Evolutionary conservation across 2,888 invertebrate genomes (phyloP).

Genomic region (Limnephilus rhombicus): DNA sequence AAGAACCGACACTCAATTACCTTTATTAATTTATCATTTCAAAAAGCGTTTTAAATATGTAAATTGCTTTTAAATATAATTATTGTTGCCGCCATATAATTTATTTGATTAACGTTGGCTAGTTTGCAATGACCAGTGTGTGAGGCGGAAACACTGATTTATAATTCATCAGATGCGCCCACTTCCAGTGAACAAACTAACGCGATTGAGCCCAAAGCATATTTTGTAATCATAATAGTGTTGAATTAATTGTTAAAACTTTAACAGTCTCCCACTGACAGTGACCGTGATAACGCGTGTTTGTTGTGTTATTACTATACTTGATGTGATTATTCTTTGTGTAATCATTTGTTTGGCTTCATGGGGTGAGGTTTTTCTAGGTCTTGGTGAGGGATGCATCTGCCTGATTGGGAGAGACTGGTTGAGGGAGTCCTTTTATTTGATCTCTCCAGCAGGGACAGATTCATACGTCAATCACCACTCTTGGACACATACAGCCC

Average conservation of each 20-base stretch:
- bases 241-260: neutral
- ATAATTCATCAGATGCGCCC: neutral
- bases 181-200: neutral
- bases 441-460: too few species aligned
- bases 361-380: too few species aligned
- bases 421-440: too few species aligned
- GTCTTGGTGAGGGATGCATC: too few species aligned
- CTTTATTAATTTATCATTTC: constrained; percentile 37
- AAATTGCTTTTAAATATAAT: constrained; percentile 36
- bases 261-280: neutral
- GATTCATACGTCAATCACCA: too few species aligned
- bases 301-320: neutral
- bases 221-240: neutral
- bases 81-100: constrained; percentile 3
- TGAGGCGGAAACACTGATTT: neutral
- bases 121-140: neutral
- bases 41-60: constrained; percentile 34
- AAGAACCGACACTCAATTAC: constrained; percentile 43
- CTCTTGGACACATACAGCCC: too few species aligned
- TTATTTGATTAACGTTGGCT: neutral
- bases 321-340: too few species aligned
- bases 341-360: too few species aligned
- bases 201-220: neutral
- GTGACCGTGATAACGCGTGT: neutral
- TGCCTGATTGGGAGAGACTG: too few species aligned